A percentile compares a stretch with the other conserved stretches of the same genome.
phyloP scores from a whole-genome alignment of 2,888 invertebrate genomes.

The Drosophila villosipedis region DNA sequence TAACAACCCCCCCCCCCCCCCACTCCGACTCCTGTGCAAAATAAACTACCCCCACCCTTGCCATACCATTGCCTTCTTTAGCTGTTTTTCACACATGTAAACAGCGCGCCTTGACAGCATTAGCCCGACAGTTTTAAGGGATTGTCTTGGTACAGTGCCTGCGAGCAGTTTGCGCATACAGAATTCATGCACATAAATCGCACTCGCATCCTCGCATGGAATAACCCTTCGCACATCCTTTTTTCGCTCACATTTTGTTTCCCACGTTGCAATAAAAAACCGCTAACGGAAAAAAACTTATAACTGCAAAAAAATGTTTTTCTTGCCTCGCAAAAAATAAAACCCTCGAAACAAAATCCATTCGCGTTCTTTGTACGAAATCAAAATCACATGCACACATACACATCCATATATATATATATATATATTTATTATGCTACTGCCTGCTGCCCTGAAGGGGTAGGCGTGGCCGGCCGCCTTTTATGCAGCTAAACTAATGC shows the following conservation, averaged over 20 bases:
- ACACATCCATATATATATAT: not conserved
- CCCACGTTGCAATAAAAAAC: constrained; percentile 72
- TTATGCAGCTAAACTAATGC: constrained; percentile 61
- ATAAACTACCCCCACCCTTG: not conserved
- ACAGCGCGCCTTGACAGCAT: constrained; percentile 44
- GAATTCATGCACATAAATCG: constrained; percentile 70
- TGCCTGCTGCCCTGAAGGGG: constrained; percentile 28
- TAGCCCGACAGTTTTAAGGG: constrained; percentile 64
- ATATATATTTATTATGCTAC: not conserved
- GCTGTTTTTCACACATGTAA: constrained; percentile 38
- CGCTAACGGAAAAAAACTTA: constrained; percentile 13
- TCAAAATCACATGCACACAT: constrained; percentile 39
- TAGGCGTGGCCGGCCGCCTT: constrained; percentile 61
- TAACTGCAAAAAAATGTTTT: constrained; percentile 17
- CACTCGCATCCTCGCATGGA: constrained; percentile 23
- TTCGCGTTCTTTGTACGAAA: constrained; percentile 35
- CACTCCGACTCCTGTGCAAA: not conserved
- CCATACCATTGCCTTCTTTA: not conserved
- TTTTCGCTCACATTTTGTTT: constrained; percentile 42
- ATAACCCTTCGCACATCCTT: constrained; percentile 33
- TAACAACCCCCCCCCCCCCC: not conserved
- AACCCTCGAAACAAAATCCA: constrained; percentile 39
- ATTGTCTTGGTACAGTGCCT: constrained; percentile 58
- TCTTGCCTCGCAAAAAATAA: constrained; percentile 28
- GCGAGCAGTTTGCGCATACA: constrained; percentile 60